Percentiles rank a stretch among this genome's conserved stretches.
These are phyloP conservation scores for Deilephila porcellus DNA, from an alignment of 2,888 invertebrate species.

Conservation along the genomic window DNA sequence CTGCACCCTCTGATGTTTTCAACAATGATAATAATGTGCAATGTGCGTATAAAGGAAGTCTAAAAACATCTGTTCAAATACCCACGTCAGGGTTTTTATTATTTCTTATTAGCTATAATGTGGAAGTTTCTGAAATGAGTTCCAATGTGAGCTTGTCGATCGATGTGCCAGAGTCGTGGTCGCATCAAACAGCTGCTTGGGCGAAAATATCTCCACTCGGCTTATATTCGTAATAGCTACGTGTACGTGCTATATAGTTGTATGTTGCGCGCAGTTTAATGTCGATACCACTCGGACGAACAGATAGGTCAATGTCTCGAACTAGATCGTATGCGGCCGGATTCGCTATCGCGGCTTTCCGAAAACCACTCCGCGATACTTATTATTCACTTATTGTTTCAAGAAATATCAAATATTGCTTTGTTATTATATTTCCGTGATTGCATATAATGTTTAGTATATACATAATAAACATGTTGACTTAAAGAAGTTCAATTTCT, in stretches of 20 bases:
- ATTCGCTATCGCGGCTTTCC: constrained; percentile 2
- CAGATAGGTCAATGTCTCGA: constrained; percentile 81
- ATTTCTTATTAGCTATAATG: background rate
- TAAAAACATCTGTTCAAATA: background rate
- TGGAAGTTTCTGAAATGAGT: constrained; percentile 15
- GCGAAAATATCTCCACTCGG: constrained; percentile 72
- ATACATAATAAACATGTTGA: too few relatives aligned
- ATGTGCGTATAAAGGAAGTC: background rate
- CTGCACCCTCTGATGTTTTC: background rate
- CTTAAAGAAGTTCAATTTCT: too few relatives aligned
- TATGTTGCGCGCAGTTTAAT: constrained; percentile 49
- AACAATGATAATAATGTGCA: background rate
- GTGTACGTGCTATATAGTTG: constrained; percentile 42
- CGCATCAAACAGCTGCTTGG: constrained; percentile 70
- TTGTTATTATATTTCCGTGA: background rate
- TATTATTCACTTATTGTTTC: constrained; percentile 1
- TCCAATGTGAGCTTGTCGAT: constrained; percentile 44
- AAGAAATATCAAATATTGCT: background rate
- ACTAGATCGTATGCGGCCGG: constrained; percentile 32
- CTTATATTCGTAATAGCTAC: constrained; percentile 61
- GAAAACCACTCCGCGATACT: background rate
- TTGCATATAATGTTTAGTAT: background rate
- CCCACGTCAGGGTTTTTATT: background rate
- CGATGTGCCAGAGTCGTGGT: constrained; percentile 63
- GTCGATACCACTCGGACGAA: constrained; percentile 58